Percentiles rank a stretch among this genome's conserved stretches.
Evolutionary conservation across 1,140 invertebrate genomes (phyloP).

Genomic region (Streblospio benedicti): DNA sequence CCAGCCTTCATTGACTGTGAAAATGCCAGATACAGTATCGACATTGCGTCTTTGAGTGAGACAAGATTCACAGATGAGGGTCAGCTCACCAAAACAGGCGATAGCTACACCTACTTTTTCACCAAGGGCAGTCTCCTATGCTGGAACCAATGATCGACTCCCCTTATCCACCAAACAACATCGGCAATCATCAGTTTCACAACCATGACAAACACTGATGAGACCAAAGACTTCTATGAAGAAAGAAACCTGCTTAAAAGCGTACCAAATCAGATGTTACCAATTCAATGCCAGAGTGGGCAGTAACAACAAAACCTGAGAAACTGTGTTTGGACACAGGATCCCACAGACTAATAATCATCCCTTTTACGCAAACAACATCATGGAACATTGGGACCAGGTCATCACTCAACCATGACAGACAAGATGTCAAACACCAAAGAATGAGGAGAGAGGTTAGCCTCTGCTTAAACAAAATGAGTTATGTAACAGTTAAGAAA

Average conservation of each 20-base stretch:
- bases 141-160: constrained; percentile 7
- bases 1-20: constrained; percentile 16
- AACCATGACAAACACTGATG: constrained; percentile 9
- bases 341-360: neutral
- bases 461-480: too few species aligned
- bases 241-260: neutral
- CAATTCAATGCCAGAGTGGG: constrained; percentile 9
- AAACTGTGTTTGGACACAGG: constrained; percentile 10
- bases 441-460: too few species aligned
- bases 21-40: constrained; percentile 9
- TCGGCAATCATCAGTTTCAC: constrained; percentile 4
- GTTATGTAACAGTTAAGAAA: too few species aligned
- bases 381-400: constrained; percentile 19
- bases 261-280: constrained; percentile 4
- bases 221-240: constrained; percentile 12
- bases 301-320: constrained; percentile 3
- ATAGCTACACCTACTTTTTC: constrained; percentile 18
- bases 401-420: constrained; percentile 15
- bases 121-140: constrained; percentile 1
- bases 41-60: constrained; percentile 14
- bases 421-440: constrained; percentile 15
- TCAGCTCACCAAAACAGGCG: neutral
- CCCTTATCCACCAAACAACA: neutral
- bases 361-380: constrained; percentile 1
- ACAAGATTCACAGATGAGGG: constrained; percentile 12